These are phyloP conservation scores for Harmothoe impar DNA, from an alignment of 2,888 invertebrate genomes.

Conservation along the genomic window DNA sequence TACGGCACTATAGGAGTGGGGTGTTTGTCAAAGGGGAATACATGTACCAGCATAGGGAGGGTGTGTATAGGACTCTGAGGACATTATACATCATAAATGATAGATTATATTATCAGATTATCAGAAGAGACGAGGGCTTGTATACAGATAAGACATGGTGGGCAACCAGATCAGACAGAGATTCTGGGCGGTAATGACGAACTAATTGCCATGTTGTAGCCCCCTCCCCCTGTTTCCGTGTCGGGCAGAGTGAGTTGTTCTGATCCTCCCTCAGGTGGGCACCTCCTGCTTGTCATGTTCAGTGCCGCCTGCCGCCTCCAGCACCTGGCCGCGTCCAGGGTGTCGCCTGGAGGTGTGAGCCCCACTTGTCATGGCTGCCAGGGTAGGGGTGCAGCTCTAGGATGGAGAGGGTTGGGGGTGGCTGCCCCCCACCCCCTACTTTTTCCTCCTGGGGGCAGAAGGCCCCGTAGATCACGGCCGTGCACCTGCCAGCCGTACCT, in stretches of 20 bases:
- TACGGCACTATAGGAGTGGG: too few species aligned
- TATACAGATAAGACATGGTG: too few species aligned
- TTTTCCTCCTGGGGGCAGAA: background rate
- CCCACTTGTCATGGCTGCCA: conserved; percentile 48
- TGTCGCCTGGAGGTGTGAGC: conserved; percentile 37
- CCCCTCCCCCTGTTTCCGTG: background rate
- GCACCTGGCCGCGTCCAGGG: conserved; percentile 4
- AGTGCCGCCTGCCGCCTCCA: background rate
- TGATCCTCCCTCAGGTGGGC: conserved; percentile 26
- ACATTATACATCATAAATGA: too few species aligned
- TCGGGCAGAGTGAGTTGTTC: background rate
- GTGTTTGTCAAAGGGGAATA: too few species aligned
- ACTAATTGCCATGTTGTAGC: conserved; percentile 19
- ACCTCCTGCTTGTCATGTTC: conserved; percentile 57
- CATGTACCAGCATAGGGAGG: too few species aligned
- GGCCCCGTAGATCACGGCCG: conserved; percentile 4
- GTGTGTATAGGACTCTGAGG: too few species aligned
- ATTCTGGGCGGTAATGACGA: background rate
- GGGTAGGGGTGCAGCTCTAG: background rate
- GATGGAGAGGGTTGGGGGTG: too few species aligned
- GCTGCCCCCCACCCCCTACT: background rate
- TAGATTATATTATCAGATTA: too few species aligned
- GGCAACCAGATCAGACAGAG: too few species aligned
- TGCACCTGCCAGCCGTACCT: conserved; percentile 47
- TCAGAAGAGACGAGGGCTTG: too few species aligned